Base-by-base conservation (phyloP, 2,797 vertebrate species). In the Neosilurus hyrtlii region DNA sequence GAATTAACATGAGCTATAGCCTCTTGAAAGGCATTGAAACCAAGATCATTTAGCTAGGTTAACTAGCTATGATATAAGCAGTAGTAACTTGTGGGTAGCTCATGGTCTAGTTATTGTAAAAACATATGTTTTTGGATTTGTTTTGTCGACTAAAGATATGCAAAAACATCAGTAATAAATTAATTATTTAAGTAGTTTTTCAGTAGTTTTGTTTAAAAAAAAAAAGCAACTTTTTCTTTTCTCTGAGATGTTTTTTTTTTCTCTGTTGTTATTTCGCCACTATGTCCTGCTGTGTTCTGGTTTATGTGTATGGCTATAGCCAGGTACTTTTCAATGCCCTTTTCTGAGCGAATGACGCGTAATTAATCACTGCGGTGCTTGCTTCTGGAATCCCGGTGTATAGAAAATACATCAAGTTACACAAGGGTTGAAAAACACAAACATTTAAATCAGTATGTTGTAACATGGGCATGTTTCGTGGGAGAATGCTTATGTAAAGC, bases 381-480 rank as follows among this genome's bases (percentile, higher is more conserved):
- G 81, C 72, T 62, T 62, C 80, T 65, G 73, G 66, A 85, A 72
- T 78, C 79, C 59, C 66, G 16, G 52, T 52, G 77, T 82, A 84
- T 84, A 82, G 75, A 86, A 82, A 85, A 88, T 82, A 81, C 70
- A 54, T 85, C 35, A 70, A 79, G 59, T 76, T 49, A 82, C 74
- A 82, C 73, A 74, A 68, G 63, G 59, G 18, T 24, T 37, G 49
- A 78, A 79, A 87, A 86, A 85, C 78, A 86, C 87, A 86, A 81
- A 86, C 79, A 80, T 85, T 86, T 83, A 88, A 85, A 87, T 85
- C 83, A 87, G 70, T 84, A 83, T 86, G 87, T 87, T 85, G 81
- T 86, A 87, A 88, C 83, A 59, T 79, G 66, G 72, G 63, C 83
- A 85, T 80, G 62, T 68, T 87, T 80, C 77, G 77, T 83, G 82